Conservation (phyloP, 2,888 invertebrate genomes). For the Polydrusus tereticollis region DNA sequence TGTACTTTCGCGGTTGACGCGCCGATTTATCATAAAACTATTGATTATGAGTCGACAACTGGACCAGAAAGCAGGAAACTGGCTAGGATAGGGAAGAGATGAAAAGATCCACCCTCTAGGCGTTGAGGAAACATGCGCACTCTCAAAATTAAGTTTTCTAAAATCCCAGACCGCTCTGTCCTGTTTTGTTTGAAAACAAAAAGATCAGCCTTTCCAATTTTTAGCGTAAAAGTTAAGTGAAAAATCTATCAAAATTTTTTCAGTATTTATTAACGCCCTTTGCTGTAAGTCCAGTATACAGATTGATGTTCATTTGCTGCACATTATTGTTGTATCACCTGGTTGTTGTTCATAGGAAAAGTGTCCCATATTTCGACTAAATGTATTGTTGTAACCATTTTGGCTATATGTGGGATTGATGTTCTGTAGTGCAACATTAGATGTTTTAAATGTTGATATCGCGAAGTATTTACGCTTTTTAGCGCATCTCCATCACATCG, state of each 20-base stretch:
- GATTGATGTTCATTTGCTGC: conserved; percentile 61
- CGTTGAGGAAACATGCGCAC: conserved; percentile 44
- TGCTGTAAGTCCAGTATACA: conserved; percentile 61
- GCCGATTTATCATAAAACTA: conserved; percentile 47
- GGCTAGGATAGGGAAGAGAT: conserved; percentile 49
- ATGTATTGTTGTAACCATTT: conserved; percentile 55
- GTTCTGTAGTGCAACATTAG: conserved; percentile 56
- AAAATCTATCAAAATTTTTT: conserved; percentile 60
- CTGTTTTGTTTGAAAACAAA: conserved; percentile 44
- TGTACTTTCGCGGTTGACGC: conserved; percentile 6
- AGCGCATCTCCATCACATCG: conserved; percentile 32
- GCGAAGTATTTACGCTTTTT: conserved; percentile 46
- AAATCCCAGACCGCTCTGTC: conserved; percentile 37
- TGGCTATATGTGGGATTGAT: conserved; percentile 53
- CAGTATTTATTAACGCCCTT: conserved; percentile 62
- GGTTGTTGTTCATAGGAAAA: conserved; percentile 54
- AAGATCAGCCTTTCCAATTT: conserved; percentile 35
- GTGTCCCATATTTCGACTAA: conserved; percentile 54
- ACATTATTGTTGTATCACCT: conserved; percentile 62
- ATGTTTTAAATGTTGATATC: conserved; percentile 55
- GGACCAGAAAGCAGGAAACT: conserved; percentile 57
- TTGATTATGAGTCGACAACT: conserved; percentile 54
- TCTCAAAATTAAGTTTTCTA: conserved; percentile 22
- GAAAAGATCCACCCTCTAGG: conserved; percentile 34
- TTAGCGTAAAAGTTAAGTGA: conserved; percentile 47